Base-by-base conservation (phyloP, 2,888 invertebrate species). In the Pemphredon lugubris region DNA sequence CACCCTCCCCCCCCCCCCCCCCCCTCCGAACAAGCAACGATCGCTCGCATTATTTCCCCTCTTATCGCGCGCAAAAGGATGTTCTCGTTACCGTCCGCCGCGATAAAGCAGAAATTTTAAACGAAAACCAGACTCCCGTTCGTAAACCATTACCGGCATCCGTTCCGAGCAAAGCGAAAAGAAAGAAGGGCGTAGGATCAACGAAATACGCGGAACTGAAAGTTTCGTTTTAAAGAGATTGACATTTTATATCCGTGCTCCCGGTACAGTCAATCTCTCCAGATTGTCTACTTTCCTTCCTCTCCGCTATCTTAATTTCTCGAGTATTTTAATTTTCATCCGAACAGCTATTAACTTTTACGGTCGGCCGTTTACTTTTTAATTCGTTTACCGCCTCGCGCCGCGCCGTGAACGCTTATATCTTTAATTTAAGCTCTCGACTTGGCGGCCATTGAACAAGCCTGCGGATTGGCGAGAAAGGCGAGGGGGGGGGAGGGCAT, bases 241-340 rank as follows among this genome's bases (percentile, higher is more conserved):
- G 72, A 73, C 72, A 50, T 68, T 73, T 73, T 53, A 57, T 51
- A 30, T n/a, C 16, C 20, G 20, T 34, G 23, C 14, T 7, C 16
- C 14, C 48, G 20, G 16, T 53, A 70, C 71, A 77, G 75, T 78
- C 79, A 79, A 79, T 79, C 79, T 77, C 79, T 58, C 73, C 79
- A 71, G 71, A 79, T 79, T 79, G 79, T 79, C 73, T 66, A 64
- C 67, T 69, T 63, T 63, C 72, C 69, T 61, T 61, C 61, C 75
- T 73, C 79, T 72, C 75, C 71, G 77, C 71, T 73, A 79, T 79
- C 81, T 81, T 81, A 79, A 82, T 84, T 83, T 82, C 84, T 76
- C 83, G 83, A 85, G 87, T 84, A 84, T 88, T 89, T 88, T 89
- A 88, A 88, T 88, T 89, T 89, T 88, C 87, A 88, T 87, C 87